These are phyloP conservation scores for Sitobion miscanthi DNA, from an alignment of 1,140 invertebrate genomes.

Conservation along the genomic window DNA sequence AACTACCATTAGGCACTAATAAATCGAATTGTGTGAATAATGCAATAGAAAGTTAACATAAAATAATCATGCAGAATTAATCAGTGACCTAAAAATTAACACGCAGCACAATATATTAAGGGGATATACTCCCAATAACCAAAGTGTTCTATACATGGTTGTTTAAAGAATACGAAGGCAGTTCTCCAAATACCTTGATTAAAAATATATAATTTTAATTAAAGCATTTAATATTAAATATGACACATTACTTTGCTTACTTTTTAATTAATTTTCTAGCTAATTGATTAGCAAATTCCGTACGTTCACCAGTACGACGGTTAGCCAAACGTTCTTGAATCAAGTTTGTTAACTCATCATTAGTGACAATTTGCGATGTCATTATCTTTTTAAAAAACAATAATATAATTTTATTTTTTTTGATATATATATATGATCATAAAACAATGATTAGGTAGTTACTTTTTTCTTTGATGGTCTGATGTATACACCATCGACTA, in stretches of 20 bases:
- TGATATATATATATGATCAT: background rate
- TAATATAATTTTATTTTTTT: background rate
- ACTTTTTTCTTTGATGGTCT: constrained; percentile 53
- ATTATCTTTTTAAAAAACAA: constrained; percentile 39
- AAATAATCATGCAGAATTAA: background rate
- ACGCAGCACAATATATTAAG: background rate
- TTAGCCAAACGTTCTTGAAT: constrained; percentile 54
- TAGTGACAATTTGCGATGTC: constrained; percentile 54
- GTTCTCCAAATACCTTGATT: background rate
- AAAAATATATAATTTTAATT: background rate
- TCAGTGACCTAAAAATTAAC: background rate
- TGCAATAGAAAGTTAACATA: background rate
- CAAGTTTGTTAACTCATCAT: constrained; percentile 51
- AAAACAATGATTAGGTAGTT: background rate
- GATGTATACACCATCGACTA: constrained; percentile 44
- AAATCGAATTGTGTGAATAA: background rate
- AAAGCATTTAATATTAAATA: background rate
- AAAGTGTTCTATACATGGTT: background rate
- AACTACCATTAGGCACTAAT: background rate
- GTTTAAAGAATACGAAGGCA: background rate
- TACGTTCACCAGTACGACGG: constrained; percentile 44
- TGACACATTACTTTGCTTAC: background rate
- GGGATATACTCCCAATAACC: background rate
- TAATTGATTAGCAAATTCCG: constrained; percentile 55
- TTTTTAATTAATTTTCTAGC: constrained; percentile 55